These are phyloP conservation scores for Panthera uncia DNA, from an alignment of 2,113 vertebrate genomes.

Conservation along the genomic window DNA sequence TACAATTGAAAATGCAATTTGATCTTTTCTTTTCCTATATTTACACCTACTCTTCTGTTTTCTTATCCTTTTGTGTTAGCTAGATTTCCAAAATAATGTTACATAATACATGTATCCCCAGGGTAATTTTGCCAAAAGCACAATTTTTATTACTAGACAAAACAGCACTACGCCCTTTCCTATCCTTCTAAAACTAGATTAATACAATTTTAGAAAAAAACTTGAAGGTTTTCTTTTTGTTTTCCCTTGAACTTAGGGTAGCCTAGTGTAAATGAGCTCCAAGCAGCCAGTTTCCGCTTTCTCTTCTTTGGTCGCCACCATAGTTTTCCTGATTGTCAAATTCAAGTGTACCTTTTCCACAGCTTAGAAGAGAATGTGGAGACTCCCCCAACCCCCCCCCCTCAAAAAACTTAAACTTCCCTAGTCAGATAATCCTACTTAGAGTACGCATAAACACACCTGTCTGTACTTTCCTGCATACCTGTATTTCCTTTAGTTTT, in stretches of 20 bases:
- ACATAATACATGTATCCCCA: not conserved
- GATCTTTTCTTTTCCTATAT: not conserved
- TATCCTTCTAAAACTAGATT: not conserved
- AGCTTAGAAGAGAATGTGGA: not conserved
- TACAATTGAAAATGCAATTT: not conserved
- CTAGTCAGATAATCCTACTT: not conserved
- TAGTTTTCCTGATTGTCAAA: not conserved
- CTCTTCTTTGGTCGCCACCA: not conserved
- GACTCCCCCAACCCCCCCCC: too few relatives aligned
- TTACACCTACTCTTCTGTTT: not conserved
- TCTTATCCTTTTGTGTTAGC: not conserved
- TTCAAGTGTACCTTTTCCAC: not conserved
- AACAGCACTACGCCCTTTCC: not conserved
- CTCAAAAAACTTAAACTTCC: not conserved
- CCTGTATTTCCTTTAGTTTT: not conserved
- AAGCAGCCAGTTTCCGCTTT: not conserved
- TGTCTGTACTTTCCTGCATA: not conserved
- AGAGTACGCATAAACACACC: rapidly evolving
- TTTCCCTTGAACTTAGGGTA: not conserved
- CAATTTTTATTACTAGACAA: not conserved
- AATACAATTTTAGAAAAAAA: not conserved
- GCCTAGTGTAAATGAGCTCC: not conserved
- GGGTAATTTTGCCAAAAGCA: not conserved
- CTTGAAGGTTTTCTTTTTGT: not conserved
- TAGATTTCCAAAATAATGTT: slow-evolving; percentile 4